Evolutionary conservation across 2,797 vertebrate genomes (phyloP), one percentile per base, ranked within the genome.

Genomic region (Remorina albescens): DNA sequence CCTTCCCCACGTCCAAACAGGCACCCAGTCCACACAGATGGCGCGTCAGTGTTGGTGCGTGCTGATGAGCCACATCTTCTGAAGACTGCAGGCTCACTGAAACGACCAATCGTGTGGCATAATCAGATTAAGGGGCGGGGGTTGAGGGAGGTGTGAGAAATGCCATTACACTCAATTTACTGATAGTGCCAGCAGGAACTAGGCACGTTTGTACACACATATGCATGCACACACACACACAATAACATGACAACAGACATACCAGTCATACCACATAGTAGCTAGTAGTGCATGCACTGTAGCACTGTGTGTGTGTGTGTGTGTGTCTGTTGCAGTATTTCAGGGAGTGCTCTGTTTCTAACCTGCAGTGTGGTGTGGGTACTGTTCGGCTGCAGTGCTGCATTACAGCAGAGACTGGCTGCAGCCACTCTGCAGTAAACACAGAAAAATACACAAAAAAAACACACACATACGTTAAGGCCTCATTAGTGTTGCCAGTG

Each of bases 91-190:
- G 78, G 74, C 68, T 59, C 78, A 58, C 82, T 54, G 34, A 72
- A 82, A 74, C 78, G 25, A 83, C 91, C 88, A 92, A 89, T 91
- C 86, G 82, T 82, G 90, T 90, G 92, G 86, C 81, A 89, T 91
- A 91, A 93, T 93, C 84, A 91, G 85, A 92, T 93, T 90, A 90
- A 25, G 30, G 74, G 56, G 50, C 1, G 71, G 71, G 73, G 63
- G 71, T 63, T 67, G 74, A 6, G 2, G 1, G 1, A 37, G 62
- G 81, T 46, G 67, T 79, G 85, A 83, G 82, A 83, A 85, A 74
- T 50, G 25, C 76, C 80, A 87, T 90, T 88, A 89, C 76, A 87
- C 86, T 82, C 78, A 86, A 78, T 90, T 87, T 86, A 88, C 66
- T 73, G 81, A 80, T 78, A 55, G 32, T 56, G 71, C 47, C 71